A percentile compares a stretch with the other conserved stretches of the same genome.
Evolutionary conservation across 2,888 invertebrate species (phyloP).

Genomic region (Agrotis clavis): DNA sequence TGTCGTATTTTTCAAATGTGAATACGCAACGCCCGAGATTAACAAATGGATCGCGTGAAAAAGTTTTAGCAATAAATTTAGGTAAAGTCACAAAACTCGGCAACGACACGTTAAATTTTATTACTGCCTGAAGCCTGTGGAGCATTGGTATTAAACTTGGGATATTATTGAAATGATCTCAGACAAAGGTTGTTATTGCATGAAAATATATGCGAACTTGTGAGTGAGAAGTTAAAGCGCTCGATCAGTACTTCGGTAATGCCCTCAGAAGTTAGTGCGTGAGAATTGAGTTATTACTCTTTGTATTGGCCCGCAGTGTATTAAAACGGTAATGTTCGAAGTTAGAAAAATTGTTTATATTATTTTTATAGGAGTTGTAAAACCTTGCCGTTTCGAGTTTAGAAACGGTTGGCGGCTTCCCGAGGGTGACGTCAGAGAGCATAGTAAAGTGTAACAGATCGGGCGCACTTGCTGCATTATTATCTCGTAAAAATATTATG

Average conservation of each 20-base stretch:
- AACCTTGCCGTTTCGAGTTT: conserved; percentile 34
- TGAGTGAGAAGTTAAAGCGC: conserved; percentile 73
- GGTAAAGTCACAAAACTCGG: conserved; percentile 83
- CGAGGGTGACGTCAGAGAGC: conserved; percentile 39
- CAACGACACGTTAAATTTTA: conserved; percentile 87
- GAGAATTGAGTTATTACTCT: conserved; percentile 55
- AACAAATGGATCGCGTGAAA: conserved; percentile 85
- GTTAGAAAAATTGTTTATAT: conserved; percentile 62
- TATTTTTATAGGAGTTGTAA: conserved; percentile 60
- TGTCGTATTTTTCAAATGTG: conserved; percentile 74
- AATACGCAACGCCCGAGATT: conserved; percentile 77
- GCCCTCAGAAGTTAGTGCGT: conserved; percentile 52
- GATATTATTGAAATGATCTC: conserved; percentile 88
- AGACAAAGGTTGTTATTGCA: conserved; percentile 80
- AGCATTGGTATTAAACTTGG: conserved; percentile 85
- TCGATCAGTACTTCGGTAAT: conserved; percentile 69
- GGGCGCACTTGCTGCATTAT: conserved; percentile 21
- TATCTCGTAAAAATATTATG: conserved; percentile 24
- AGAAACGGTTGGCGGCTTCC: conserved; percentile 21
- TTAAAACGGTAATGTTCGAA: conserved; percentile 56
- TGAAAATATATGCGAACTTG: conserved; percentile 76
- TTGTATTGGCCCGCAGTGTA: conserved; percentile 63
- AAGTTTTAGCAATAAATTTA: conserved; percentile 85
- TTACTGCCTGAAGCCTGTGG: conserved; percentile 79
- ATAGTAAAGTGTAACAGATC: conserved; percentile 32